Evolutionary conservation across 1,140 invertebrate genomes (phyloP), one percentile per base, ranked within the genome.

Genomic region (Cyclina sinensis): DNA sequence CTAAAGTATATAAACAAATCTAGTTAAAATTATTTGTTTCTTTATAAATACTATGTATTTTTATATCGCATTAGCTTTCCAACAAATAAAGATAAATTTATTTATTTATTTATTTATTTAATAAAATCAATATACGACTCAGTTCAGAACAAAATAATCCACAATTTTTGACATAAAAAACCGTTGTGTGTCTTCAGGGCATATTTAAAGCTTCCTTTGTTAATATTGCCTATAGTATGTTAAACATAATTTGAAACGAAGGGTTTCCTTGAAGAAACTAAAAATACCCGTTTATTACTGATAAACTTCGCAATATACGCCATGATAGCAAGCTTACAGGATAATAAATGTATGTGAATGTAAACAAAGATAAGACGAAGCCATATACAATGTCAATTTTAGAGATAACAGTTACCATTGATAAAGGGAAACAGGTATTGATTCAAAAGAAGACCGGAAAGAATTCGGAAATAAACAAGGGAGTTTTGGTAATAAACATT

Each of bases 291-390:
- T 62, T n/a, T 27, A 27, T 27, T 62, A 27, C 57, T 62, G 57
- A 62, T 62, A 62, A 27, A 24, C 5, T 27, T 27, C 21, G n/a
- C n/a, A 62, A 62, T 62, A 62, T n/a, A 1, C 27, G 57, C 57
- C 57, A 62, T 27, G 57, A 62, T 27, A 24, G 5, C 57, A 27
- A 27, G 57, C 27, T 62, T 27, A 62, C 57, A 7, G 57, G 57
- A 27, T 62, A 62, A 62, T 62, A n/a, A 62, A 62, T 62, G 57
- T 62, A n/a, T n/a, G 4, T 24, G n/a, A 62, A 27, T 62, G n/a
- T n/a, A 62, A 62, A 62, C 57, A 62, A 62, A 62, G 57, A 62
- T 62, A 27, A 62, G 5, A 62, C 9, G 57, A 3, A 27, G 27
- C 18, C 24, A 62, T n/a, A 62, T 62, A n/a, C 57, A 62, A 62